Conservation (phyloP, 2,888 invertebrate genomes). For the Drosophila differens region DNA sequence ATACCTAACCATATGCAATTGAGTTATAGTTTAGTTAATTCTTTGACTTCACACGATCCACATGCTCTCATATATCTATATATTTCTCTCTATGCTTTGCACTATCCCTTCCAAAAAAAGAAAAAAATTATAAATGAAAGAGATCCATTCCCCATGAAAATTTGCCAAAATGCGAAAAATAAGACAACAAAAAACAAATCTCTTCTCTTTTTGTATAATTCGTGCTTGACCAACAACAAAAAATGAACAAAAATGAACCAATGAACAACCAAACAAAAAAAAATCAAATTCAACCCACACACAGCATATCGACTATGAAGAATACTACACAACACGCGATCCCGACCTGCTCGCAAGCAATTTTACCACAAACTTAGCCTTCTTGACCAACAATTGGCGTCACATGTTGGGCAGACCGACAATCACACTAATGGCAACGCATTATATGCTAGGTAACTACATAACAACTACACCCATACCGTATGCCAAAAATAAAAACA, state of each 20-base stretch:
- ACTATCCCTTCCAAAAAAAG: slow-evolving; percentile 17
- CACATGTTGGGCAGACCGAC: slow-evolving; percentile 98
- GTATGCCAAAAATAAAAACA: slow-evolving; percentile 16
- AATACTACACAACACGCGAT: slow-evolving; percentile 99
- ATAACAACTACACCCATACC: slow-evolving; percentile 34
- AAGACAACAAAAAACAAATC: slow-evolving; percentile 9
- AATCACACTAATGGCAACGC: slow-evolving; percentile 94
- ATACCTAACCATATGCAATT: slow-evolving; percentile 10
- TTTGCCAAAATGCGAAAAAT: slow-evolving; percentile 13
- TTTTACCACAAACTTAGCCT: slow-evolving; percentile 96
- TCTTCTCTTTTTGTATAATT: slow-evolving; percentile 57
- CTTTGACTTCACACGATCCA: neutral
- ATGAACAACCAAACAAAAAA: neutral
- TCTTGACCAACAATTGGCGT: slow-evolving; percentile 98
- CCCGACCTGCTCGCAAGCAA: slow-evolving; percentile 97
- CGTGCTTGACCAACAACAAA: slow-evolving; percentile 40
- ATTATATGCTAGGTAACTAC: slow-evolving; percentile 92
- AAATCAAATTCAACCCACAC: slow-evolving; percentile 40
- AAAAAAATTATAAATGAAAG: slow-evolving; percentile 4
- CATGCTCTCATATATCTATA: slow-evolving; percentile 14
- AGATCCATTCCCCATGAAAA: slow-evolving; percentile 21
- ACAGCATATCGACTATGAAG: slow-evolving; percentile 95
- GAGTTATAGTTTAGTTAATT: slow-evolving; percentile 25
- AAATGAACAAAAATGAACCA: neutral
- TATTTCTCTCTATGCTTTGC: slow-evolving; percentile 37